phyloP scores from a whole-genome alignment of 30 jellyfish, hydroid and myxozoan genomes.

The Aurelia aurita region DNA sequence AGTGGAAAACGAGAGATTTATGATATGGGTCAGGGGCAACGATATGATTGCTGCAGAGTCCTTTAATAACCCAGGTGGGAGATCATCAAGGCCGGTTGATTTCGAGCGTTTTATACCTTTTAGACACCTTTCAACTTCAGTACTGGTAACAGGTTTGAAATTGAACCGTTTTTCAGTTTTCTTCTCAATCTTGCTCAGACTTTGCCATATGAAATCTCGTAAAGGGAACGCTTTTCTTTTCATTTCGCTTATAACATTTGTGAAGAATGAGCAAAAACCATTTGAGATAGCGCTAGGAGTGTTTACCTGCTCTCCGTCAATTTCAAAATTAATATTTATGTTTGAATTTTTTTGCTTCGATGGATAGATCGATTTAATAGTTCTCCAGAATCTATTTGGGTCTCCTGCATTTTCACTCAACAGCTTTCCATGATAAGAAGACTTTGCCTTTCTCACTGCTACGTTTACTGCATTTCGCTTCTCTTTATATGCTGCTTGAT shows the following conservation, averaged over 20 bases:
- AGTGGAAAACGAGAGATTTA: conserved; percentile 55
- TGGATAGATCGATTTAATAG: conserved; percentile 63
- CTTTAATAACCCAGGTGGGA: conserved; percentile 39
- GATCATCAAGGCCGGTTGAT: no score
- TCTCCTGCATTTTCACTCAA: conserved; percentile 48
- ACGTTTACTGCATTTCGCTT: no score
- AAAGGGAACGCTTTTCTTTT: conserved; percentile 61
- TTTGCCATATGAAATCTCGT: conserved; percentile 54
- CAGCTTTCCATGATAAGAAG: conserved; percentile 54
- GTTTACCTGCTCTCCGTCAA: conserved; percentile 51
- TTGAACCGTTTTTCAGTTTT: conserved; percentile 39
- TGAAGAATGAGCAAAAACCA: conserved; percentile 54
- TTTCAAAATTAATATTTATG: conserved; percentile 28
- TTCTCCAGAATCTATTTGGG: conserved; percentile 54
- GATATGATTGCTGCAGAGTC: conserved; percentile 43
- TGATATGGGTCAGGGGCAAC: conserved; percentile 62
- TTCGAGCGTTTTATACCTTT: no score
- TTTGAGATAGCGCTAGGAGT: conserved; percentile 58
- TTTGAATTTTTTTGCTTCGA: conserved; percentile 62
- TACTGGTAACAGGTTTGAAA: no score
- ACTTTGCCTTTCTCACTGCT: conserved; percentile 54
- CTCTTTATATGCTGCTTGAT: conserved; percentile 38
- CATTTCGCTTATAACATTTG: conserved; percentile 65
- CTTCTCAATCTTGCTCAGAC: conserved; percentile 42
- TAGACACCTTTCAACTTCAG: no score